Base-by-base conservation (phyloP, 2,888 invertebrate species). In the Ptilodon capucinus region DNA sequence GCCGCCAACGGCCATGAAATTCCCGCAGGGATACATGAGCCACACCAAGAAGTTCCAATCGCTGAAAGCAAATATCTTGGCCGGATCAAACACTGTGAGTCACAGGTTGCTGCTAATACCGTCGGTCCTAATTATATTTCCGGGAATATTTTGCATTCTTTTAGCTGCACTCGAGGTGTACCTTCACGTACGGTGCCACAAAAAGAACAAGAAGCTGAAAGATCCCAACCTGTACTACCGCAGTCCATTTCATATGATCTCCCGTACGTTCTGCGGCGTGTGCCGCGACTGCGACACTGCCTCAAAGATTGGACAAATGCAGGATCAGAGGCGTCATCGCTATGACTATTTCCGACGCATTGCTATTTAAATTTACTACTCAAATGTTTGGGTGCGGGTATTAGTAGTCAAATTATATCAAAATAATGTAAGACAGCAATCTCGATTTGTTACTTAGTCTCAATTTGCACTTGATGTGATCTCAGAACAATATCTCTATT, bases 141-240 rank as follows among this genome's bases (percentile, higher is more conserved):
- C 93, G 8, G 89, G 92, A 7, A 61, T 92, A 14, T 70, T 93
- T 8, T 91, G 91, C 36, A 69, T 91, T 0, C 55, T 93, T 19
- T 74, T 94, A 19, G 84, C 91, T 40, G 46, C 92, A 1, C 63
- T 93, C 9, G 95, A 95, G 80, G 80, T 92, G 14, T 77, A 89
- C n/a, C 79, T 95, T 19, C 95, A 95, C 74, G 87, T 92, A n/a
- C 91, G 92, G 85, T 93, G 94, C 6, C 95, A 95, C 68, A 92
- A 92, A 57, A 94, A 94, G 67, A 95, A 95, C 68, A 93, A 92
- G 60, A 76, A 79, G 39, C 79, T 94, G 28, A 90, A 89, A 64
- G 89, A 94, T 59, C 80, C 91, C 9, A 86, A 88, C 42, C 76
- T 94, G 30, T 94, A 93, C 64, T 95, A 94, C 66, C 93, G 93